These are phyloP conservation scores for Eonycteris spelaea DNA, from an alignment of 2,113 vertebrate species.

Conservation along the genomic window DNA sequence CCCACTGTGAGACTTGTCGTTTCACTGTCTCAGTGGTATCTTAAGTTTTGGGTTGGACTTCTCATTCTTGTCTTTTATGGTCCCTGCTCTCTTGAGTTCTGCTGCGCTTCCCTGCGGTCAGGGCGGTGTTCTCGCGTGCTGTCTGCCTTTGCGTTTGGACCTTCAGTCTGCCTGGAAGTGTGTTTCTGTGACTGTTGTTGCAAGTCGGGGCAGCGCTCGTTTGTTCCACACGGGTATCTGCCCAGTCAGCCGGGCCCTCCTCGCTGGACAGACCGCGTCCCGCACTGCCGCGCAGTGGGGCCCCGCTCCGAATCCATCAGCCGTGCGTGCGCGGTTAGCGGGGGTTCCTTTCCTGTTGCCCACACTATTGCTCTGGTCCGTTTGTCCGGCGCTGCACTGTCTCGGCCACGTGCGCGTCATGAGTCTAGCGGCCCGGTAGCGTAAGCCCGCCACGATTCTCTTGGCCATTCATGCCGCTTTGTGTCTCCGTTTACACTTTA, in stretches of 20 bases:
- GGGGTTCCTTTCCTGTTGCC: neutral
- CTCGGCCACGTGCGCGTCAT: rapidly evolving
- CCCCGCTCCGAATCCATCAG: neutral
- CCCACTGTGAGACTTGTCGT: neutral
- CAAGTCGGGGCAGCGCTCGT: neutral
- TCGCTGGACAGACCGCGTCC: neutral
- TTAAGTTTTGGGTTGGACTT: neutral
- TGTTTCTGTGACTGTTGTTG: neutral
- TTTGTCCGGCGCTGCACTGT: rapidly evolving
- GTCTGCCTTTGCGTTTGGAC: neutral
- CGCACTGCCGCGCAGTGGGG: neutral
- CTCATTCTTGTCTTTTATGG: neutral
- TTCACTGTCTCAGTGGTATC: neutral
- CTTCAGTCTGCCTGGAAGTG: neutral
- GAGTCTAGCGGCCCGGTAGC: rapidly evolving
- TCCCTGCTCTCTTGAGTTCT: neutral
- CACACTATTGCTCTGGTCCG: neutral
- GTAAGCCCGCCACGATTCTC: neutral
- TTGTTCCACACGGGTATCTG: neutral
- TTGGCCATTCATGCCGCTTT: neutral
- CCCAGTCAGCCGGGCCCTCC: rapidly evolving
- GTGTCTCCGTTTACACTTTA: neutral
- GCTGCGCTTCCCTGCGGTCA: neutral
- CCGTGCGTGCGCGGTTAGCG: neutral
- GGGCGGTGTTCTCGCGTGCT: rapidly evolving